Percentiles rank a stretch among this genome's conserved stretches.
These are phyloP conservation scores for Samia ricini DNA, from an alignment of 1,140 invertebrate species.

Conservation along the genomic window DNA sequence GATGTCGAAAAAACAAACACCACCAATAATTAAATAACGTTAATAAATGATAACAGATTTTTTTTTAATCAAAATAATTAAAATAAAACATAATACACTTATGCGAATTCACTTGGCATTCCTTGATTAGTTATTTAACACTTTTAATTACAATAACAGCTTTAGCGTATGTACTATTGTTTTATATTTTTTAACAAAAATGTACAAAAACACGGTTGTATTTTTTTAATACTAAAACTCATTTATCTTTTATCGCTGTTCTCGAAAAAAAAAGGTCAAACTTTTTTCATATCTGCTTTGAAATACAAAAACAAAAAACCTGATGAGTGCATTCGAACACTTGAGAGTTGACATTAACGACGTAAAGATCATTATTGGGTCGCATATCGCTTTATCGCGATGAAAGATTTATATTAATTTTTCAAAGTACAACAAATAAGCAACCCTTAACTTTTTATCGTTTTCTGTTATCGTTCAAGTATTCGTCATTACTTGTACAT, in stretches of 20 bases:
- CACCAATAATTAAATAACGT: too few species aligned
- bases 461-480: background rate
- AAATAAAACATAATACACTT: too few species aligned
- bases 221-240: background rate
- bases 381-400: conserved; percentile 16
- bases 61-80: too few species aligned
- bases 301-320: conserved; percentile 23
- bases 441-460: conserved; percentile 8
- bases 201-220: background rate
- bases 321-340: conserved; percentile 21
- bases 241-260: conserved; percentile 11
- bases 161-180: too few species aligned
- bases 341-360: conserved; percentile 23
- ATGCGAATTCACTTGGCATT: too few species aligned
- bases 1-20: background rate
- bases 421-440: conserved; percentile 2
- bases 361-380: conserved; percentile 22
- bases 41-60: too few species aligned
- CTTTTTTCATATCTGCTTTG: conserved; percentile 35
- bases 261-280: conserved; percentile 22
- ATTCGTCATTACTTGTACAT: background rate
- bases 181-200: background rate
- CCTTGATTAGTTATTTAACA: too few species aligned
- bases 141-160: too few species aligned
- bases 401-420: conserved; percentile 14